Evolutionary conservation across 2,888 invertebrate genomes (phyloP).

Genomic region (Drosophila neotestacea): DNA sequence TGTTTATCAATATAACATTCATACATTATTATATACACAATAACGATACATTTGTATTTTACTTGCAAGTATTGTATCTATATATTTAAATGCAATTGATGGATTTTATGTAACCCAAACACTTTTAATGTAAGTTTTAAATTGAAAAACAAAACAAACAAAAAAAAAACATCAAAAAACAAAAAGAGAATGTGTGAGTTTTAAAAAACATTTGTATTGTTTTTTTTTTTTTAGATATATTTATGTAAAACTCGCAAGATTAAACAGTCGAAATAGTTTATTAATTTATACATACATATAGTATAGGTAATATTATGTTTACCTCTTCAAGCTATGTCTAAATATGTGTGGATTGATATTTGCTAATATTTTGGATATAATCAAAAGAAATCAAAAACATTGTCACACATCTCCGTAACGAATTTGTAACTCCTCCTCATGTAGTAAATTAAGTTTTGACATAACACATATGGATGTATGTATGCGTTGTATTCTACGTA

Average conservation of each 20-base stretch:
- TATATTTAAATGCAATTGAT: conserved; percentile 26
- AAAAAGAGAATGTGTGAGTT: conserved; percentile 25
- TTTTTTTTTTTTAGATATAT: conserved; percentile 25
- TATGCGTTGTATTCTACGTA: conserved; percentile 11
- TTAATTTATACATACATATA: conserved; percentile 26
- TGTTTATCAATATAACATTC: conserved; percentile 9
- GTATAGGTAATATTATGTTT: conserved; percentile 12
- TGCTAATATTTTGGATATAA: conserved; percentile 40
- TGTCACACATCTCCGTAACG: conserved; percentile 47
- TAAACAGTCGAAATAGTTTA: conserved; percentile 26
- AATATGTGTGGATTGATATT: conserved; percentile 36
- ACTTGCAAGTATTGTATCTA: conserved; percentile 39
- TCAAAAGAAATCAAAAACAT: conserved; percentile 20
- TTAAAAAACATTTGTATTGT: conserved; percentile 17
- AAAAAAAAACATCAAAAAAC: background rate
- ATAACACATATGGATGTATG: conserved; percentile 9
- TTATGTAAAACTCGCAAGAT: conserved; percentile 28
- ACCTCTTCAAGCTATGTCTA: conserved; percentile 35
- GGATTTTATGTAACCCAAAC: conserved; percentile 52
- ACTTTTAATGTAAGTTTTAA: conserved; percentile 74
- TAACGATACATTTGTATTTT: conserved; percentile 39
- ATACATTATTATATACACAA: conserved; percentile 19
- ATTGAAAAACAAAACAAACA: conserved; percentile 18
- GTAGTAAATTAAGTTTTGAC: conserved; percentile 48
- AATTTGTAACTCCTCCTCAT: conserved; percentile 67